Conservation (phyloP, 2,888 invertebrate species). For the Noctua janthina region DNA sequence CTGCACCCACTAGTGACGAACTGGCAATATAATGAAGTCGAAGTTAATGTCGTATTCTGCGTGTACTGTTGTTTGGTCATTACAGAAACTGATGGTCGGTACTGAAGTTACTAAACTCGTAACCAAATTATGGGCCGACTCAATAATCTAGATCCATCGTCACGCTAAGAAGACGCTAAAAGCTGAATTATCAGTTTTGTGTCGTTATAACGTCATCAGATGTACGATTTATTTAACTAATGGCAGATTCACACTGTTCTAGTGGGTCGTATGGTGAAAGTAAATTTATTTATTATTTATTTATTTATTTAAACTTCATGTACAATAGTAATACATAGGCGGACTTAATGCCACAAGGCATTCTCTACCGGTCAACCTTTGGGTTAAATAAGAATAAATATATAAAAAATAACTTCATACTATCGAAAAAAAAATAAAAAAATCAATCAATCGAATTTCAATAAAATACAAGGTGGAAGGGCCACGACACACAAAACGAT, state of each 20-base stretch:
- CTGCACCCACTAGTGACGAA: slow-evolving; percentile 71
- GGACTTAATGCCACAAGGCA: no score
- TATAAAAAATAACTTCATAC: no score
- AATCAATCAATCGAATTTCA: no score
- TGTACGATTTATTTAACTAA: background rate
- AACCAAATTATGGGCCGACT: background rate
- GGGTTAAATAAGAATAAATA: no score
- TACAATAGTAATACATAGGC: no score
- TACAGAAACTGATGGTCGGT: background rate
- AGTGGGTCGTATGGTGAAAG: no score
- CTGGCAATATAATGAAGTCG: slow-evolving; percentile 58
- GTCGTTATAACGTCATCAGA: background rate
- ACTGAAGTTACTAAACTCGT: background rate
- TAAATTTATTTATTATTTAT: background rate
- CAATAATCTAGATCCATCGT: background rate
- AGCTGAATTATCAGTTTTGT: background rate
- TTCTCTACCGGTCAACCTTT: no score
- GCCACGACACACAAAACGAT: no score
- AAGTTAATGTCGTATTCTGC: background rate
- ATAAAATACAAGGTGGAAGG: background rate
- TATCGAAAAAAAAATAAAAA: no score
- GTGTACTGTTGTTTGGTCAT: background rate
- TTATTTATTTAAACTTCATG: no score
- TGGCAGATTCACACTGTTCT: background rate
- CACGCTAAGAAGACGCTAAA: background rate